phyloP scores from a whole-genome alignment of 2,888 invertebrate genomes.

The Idaea biselata region DNA sequence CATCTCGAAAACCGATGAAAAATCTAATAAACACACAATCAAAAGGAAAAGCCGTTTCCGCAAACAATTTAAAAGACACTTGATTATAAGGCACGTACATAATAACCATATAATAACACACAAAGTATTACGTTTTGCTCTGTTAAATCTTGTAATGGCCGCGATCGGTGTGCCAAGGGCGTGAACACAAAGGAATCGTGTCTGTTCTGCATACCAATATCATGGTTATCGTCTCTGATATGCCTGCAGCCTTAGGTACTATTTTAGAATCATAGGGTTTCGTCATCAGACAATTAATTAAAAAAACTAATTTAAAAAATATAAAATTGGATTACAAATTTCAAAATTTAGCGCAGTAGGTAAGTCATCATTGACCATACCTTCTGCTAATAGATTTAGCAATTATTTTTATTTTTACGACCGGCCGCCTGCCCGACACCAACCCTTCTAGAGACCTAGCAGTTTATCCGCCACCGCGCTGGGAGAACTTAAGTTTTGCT shows the following conservation, averaged over 20 bases:
- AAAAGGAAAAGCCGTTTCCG: background rate
- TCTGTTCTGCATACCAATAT: background rate
- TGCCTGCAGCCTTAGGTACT: background rate
- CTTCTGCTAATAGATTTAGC: no score
- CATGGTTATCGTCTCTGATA: background rate
- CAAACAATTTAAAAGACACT: background rate
- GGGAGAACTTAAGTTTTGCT: no score
- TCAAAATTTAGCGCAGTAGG: no score
- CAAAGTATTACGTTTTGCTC: conserved; percentile 36
- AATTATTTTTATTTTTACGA: no score
- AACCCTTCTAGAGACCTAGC: no score
- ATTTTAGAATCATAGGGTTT: background rate
- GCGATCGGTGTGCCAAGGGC: conserved; percentile 52
- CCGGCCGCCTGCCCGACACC: no score
- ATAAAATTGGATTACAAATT: no score
- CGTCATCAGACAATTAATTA: background rate
- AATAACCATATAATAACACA: conserved; percentile 13
- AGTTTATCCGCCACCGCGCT: no score
- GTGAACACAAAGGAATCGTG: conserved; percentile 35
- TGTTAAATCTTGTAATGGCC: conserved; percentile 41
- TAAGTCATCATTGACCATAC: no score
- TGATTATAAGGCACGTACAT: background rate
- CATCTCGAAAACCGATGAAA: no score
- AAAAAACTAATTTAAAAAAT: no score
- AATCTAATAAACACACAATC: background rate